Evolutionary conservation across 2,113 vertebrate genomes (phyloP).

Genomic region (Colius striatus): DNA sequence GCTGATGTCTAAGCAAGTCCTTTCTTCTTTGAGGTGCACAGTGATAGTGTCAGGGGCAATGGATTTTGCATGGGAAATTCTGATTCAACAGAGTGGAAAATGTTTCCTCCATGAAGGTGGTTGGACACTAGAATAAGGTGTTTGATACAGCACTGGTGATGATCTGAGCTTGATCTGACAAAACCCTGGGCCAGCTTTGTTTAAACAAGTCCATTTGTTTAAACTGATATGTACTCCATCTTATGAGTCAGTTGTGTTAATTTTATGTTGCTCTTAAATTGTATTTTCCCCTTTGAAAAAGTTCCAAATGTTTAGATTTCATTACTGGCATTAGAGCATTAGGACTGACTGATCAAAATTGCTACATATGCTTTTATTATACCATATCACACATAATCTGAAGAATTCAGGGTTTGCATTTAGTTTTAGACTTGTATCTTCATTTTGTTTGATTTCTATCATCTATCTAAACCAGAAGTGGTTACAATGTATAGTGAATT

Average conservation of each 20-base stretch:
- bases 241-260: neutral
- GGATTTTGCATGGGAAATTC: neutral
- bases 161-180: neutral
- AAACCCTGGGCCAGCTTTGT: neutral
- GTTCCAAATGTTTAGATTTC: neutral
- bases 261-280: neutral
- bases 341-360: neutral
- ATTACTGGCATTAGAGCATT: neutral
- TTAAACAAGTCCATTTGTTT: neutral
- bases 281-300: neutral
- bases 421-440: constrained; percentile 16
- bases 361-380: neutral
- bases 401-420: neutral
- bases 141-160: neutral
- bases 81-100: neutral
- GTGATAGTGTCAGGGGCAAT: accelerated
- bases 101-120: neutral
- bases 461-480: neutral
- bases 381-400: neutral
- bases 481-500: neutral
- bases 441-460: constrained; percentile 6
- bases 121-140: neutral
- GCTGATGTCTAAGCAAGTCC: neutral
- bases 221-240: neutral
- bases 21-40: neutral